phyloP scores from a whole-genome alignment of 2,888 invertebrate genomes.

The Aethes cnicana region DNA sequence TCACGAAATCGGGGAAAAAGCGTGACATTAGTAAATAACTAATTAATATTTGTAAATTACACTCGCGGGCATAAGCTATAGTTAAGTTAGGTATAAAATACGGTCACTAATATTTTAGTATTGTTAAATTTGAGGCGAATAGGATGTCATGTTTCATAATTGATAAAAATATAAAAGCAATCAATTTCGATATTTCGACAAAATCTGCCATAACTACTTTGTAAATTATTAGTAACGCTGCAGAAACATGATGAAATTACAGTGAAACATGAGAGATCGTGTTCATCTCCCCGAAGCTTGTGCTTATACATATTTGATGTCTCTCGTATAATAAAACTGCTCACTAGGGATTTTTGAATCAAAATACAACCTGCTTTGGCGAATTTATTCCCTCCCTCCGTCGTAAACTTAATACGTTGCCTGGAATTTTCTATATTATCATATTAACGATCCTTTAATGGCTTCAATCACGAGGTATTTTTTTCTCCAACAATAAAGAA shows the following conservation, averaged over 20 bases:
- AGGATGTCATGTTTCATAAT: too few relatives aligned
- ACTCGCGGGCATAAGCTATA: too few relatives aligned
- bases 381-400: conserved; percentile 21
- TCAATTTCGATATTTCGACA: too few relatives aligned
- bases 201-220: too few relatives aligned
- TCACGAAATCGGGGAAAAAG: too few relatives aligned
- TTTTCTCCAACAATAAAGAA: too few relatives aligned
- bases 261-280: conserved; percentile 18
- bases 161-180: too few relatives aligned
- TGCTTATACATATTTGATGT: conserved; percentile 36
- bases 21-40: too few relatives aligned
- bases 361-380: conserved; percentile 32
- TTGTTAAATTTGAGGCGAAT: too few relatives aligned
- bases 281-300: conserved; percentile 23
- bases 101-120: too few relatives aligned
- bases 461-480: neutral
- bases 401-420: conserved; percentile 20
- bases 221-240: neutral
- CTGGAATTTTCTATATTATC: neutral
- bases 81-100: too few relatives aligned
- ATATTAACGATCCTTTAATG: neutral
- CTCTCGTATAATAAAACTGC: conserved; percentile 34
- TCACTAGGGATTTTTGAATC: conserved; percentile 35
- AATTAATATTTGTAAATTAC: too few relatives aligned
- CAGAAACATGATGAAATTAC: conserved; percentile 12